Base-by-base conservation (phyloP, 2,888 invertebrate species). In the Platycheirus albimanus region DNA sequence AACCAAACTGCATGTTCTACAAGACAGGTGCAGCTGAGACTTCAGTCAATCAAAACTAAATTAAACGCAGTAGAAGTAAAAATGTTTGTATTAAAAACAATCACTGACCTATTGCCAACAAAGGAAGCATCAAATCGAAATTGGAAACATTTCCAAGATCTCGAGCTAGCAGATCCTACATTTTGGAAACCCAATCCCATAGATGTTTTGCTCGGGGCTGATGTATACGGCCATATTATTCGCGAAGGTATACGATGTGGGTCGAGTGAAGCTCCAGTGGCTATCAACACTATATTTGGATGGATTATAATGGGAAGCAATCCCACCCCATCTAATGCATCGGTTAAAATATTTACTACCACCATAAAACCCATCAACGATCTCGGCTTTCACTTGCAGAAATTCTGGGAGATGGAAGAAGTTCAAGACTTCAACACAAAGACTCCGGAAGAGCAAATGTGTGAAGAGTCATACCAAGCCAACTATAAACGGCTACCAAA, bases 181-280 rank as follows among this genome's bases (percentile, higher is more conserved):
- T 51, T 51, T 13, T 17, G 13, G 49, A 51, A 51, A 11, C 11
- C 49, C 13, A 28, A 20, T 24, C n/a, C 24, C 15, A 51, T 51
- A 51, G 49, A 51, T 28, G 19, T 20, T n/a, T 24, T 51, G 24
- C 49, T 51, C 24, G 49, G 49, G 6, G 4, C n/a, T 8, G 49
- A 51, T 28, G 28, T 51, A 51, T 51, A 51, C 49, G n/a, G 24
- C 10, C 24, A 51, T n/a, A 24, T 51, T 51, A 51, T 51, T 51
- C 49, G 24, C 24, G 49, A 51, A 11, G 49, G 49, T 8, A 51
- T 51, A n/a, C 24, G 11, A 7, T 28, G 19, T 11, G 49, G 24
- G 4, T 17, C 49, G 24, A n/a, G 13, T 28, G 24, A 24, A 24
- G 49, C 4, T 6, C 49, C 45, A 33, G 33, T 33, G 10, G 33